A percentile compares a stretch with the other conserved stretches of the same genome.
These are phyloP conservation scores for Andrena fulva DNA, from an alignment of 2,888 invertebrate genomes.

Conservation along the genomic window DNA sequence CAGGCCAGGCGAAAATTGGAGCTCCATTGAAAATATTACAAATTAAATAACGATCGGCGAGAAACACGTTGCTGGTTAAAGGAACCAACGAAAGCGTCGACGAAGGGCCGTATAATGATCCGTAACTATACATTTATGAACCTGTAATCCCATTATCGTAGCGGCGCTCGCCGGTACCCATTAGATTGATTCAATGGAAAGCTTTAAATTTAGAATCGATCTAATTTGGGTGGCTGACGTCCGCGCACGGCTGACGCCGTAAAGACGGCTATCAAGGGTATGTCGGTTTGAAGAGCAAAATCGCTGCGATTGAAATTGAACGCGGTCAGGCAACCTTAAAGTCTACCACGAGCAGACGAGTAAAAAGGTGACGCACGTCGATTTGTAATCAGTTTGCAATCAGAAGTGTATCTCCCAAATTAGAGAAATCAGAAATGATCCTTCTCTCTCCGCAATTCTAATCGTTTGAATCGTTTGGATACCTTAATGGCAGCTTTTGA, in stretches of 20 bases:
- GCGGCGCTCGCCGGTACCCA: background rate
- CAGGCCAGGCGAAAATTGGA: background rate
- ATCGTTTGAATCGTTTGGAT: no score
- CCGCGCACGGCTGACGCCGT: background rate
- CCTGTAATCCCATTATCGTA: background rate
- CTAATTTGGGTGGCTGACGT: conserved; percentile 19
- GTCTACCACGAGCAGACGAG: background rate
- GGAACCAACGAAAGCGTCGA: background rate
- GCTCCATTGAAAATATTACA: background rate
- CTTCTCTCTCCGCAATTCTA: no score
- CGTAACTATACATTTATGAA: conserved; percentile 3
- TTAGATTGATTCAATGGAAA: conserved; percentile 7
- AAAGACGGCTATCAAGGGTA: conserved; percentile 2
- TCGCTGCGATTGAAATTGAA: conserved; percentile 18
- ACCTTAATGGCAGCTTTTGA: no score
- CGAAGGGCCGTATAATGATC: background rate
- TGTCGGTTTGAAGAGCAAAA: background rate
- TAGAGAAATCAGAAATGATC: no score
- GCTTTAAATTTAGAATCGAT: background rate
- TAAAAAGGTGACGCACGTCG: no score
- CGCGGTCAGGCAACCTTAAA: background rate
- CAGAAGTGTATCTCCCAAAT: no score
- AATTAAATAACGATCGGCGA: background rate
- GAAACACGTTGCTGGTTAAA: background rate
- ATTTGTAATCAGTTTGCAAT: no score